Conservation (phyloP, 2,113 vertebrate genomes). For the Oreochromis tanganicae region DNA sequence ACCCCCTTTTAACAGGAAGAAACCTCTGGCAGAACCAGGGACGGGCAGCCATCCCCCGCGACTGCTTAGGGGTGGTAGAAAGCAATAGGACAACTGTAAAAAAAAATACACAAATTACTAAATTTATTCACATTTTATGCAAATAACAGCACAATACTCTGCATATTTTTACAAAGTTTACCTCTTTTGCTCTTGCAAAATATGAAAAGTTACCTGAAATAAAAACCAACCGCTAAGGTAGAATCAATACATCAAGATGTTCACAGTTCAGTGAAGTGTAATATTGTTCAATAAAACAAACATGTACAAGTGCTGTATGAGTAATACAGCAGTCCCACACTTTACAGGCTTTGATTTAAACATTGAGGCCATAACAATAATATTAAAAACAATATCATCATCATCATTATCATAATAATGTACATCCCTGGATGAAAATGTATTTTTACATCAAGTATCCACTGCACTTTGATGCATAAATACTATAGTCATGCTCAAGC, state of each 20-base stretch:
- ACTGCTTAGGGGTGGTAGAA: neutral
- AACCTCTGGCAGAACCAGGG: neutral
- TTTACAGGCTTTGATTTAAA: constrained; percentile 8
- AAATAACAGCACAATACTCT: neutral
- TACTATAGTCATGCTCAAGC: neutral
- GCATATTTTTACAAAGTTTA: neutral
- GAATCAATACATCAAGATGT: neutral
- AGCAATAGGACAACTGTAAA: neutral
- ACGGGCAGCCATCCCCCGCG: neutral
- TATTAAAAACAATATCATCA: neutral
- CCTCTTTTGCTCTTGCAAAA: neutral
- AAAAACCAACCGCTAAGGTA: neutral
- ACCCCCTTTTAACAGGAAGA: neutral
- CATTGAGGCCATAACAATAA: constrained; percentile 25
- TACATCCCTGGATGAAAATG: constrained; percentile 1
- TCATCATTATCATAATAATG: neutral
- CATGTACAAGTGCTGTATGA: neutral
- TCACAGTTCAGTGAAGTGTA: neutral
- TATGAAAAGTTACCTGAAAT: neutral
- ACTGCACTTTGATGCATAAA: constrained; percentile 15
- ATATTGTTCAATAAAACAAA: neutral
- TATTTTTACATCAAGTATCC: neutral
- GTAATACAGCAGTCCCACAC: neutral
- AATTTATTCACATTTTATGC: neutral
- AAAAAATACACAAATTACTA: neutral